Conservation (phyloP, 2,113 vertebrate genomes). For the Potamarius usumacintae region DNA sequence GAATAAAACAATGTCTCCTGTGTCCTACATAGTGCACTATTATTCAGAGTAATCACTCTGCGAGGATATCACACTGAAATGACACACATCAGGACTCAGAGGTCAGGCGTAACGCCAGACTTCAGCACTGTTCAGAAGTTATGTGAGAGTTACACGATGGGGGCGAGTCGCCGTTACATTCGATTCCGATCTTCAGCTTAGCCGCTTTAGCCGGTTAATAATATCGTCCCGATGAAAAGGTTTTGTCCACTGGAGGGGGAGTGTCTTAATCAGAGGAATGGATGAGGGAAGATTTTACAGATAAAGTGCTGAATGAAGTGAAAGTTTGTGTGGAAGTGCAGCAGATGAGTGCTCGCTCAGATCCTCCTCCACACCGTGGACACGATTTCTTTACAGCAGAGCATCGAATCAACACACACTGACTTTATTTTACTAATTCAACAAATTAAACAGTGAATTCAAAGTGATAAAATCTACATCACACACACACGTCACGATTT, state of each 20-base stretch:
- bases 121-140: background rate
- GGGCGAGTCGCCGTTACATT: background rate
- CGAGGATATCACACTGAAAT: no score
- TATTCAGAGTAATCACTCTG: no score
- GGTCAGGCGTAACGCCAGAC: background rate
- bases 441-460: no score
- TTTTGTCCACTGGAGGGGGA: no score
- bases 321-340: background rate
- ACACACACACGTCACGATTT: no score
- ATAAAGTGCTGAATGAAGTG: background rate
- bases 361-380: background rate
- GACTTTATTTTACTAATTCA: no score
- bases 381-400: background rate
- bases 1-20: background rate
- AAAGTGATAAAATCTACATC: no score
- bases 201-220: background rate
- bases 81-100: background rate
- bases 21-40: background rate
- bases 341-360: background rate
- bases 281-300: background rate
- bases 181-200: background rate
- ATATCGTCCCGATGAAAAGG: background rate
- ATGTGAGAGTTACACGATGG: background rate
- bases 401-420: no score
- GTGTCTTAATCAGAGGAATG: background rate